Evolutionary conservation across 2,888 invertebrate species (phyloP), one percentile per base, ranked within the genome.

Genomic region (Torymus aiolomorphi): DNA sequence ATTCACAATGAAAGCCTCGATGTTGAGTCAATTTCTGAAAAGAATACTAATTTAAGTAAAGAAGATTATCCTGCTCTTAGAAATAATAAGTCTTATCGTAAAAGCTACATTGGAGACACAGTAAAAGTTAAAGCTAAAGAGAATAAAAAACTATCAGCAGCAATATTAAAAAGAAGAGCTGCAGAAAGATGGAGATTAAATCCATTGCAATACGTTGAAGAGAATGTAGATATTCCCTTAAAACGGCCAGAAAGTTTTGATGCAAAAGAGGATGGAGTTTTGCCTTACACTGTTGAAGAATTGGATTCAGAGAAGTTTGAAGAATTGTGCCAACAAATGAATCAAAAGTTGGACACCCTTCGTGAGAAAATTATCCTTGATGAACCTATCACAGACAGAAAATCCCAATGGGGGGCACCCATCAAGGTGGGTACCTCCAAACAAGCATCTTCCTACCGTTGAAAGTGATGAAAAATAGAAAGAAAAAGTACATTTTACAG

Each of bases 341-440:
- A 75, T 69, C 71, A 81, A 77, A 84, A 86, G 82, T 82, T 89
- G 73, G 85, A 84, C 78, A 81, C 83, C 78, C 80, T 84, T 42
- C 85, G 86, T 62, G 83, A 86, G 67, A 20, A 71, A 51, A 73
- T 84, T 71, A 83, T 66, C 77, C 83, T 81, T 75, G 84, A 82
- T 20, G 78, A 78, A 66, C 24, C 24, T 31, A 76, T 78, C 51
- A 74, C 62, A 57, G 76, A 84, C 4, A 59, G 20, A 18, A 18
- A 59, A 42, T 18, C 69, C n/a, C 2, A 86, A 81, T 89, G 87
- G 89, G 89, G 88, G 83, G 80, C 86, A 86, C 88, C 88, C 86
- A 88, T 89, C 82, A 86, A 89, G 89, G 89, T 89, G 86, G 87
- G 89, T 89, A 88, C 85, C 86, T 86, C 88, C 86, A 83, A 85